phyloP scores from a whole-genome alignment of 2,113 vertebrate genomes.

The Cyprinodon brontotheroides region DNA sequence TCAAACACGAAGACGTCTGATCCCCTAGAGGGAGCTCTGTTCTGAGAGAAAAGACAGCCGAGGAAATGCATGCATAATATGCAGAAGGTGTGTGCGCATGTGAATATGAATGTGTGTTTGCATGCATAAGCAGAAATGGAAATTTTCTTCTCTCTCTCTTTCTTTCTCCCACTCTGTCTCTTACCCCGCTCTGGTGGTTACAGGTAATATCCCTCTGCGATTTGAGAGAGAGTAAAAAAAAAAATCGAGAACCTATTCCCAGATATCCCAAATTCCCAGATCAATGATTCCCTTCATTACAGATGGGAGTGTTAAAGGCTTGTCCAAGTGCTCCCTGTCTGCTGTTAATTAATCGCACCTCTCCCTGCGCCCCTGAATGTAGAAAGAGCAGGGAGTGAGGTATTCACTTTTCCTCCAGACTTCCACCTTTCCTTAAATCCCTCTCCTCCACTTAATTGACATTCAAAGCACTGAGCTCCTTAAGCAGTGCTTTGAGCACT shows the following conservation, averaged over 20 bases:
- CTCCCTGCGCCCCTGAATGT: slow-evolving; percentile 63
- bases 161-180: slow-evolving; percentile 22
- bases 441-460: slow-evolving; percentile 39
- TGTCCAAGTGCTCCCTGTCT: slow-evolving; percentile 78
- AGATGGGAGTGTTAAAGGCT: slow-evolving; percentile 63
- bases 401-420: slow-evolving; percentile 38
- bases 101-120: slow-evolving; percentile 58
- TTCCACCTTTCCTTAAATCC: slow-evolving; percentile 39
- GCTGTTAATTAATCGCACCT: slow-evolving; percentile 72
- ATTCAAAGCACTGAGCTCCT: slow-evolving; percentile 55
- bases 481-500: slow-evolving; percentile 62
- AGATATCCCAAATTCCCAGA: slow-evolving; percentile 79
- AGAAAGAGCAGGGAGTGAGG: slow-evolving; percentile 42
- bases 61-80: slow-evolving; percentile 69
- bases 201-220: slow-evolving; percentile 73
- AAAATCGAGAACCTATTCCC: slow-evolving; percentile 65
- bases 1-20: slow-evolving; percentile 55
- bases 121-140: slow-evolving; percentile 77
- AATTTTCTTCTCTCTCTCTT: slow-evolving; percentile 38
- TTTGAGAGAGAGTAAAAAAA: slow-evolving; percentile 27
- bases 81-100: slow-evolving; percentile 46
- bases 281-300: slow-evolving; percentile 83
- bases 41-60: slow-evolving; percentile 61
- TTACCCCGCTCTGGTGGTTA: slow-evolving; percentile 35
- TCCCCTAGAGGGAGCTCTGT: slow-evolving; percentile 72